Evolutionary conservation across 2,888 invertebrate genomes (phyloP).

Genomic region (Elmis aenea): DNA sequence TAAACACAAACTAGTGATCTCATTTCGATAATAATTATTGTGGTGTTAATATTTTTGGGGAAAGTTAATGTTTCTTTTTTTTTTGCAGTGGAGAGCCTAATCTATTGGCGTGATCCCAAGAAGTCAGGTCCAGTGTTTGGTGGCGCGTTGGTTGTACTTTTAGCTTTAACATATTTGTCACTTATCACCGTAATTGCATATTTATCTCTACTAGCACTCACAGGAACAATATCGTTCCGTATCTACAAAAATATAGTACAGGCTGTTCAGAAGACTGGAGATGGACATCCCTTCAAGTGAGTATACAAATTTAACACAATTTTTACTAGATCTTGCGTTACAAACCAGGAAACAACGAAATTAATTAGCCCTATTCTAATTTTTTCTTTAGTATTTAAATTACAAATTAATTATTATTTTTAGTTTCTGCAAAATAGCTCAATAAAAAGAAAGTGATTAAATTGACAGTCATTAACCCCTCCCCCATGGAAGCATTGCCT

Average conservation of each 20-base stretch:
- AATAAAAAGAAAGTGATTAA: no score
- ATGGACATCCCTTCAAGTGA: conserved; percentile 98
- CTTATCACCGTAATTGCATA: conserved; percentile 94
- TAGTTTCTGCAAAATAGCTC: conserved; percentile 3
- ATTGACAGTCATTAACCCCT: no score
- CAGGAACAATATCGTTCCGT: conserved; percentile 88
- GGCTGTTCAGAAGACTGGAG: conserved; percentile 92
- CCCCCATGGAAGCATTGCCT: no score
- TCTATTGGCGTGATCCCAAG: conserved; percentile 97
- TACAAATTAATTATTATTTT: conserved; percentile 1
- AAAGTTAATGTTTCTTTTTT: no score
- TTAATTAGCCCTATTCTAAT: no score
- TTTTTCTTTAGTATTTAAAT: neutral
- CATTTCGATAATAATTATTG: no score
- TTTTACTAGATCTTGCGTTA: no score
- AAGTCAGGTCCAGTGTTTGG: conserved; percentile 93
- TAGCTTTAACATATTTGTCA: conserved; percentile 92
- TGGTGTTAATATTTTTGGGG: no score
- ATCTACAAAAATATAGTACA: conserved; percentile 94
- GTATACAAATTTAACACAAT: conserved; percentile 33
- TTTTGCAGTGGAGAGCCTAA: conserved; percentile 83
- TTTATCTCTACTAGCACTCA: conserved; percentile 77
- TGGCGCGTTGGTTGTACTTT: conserved; percentile 78
- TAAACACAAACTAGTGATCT: no score
- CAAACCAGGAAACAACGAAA: neutral